Conservation (phyloP, 2,113 vertebrate species). For the Tetrao urogallus region DNA sequence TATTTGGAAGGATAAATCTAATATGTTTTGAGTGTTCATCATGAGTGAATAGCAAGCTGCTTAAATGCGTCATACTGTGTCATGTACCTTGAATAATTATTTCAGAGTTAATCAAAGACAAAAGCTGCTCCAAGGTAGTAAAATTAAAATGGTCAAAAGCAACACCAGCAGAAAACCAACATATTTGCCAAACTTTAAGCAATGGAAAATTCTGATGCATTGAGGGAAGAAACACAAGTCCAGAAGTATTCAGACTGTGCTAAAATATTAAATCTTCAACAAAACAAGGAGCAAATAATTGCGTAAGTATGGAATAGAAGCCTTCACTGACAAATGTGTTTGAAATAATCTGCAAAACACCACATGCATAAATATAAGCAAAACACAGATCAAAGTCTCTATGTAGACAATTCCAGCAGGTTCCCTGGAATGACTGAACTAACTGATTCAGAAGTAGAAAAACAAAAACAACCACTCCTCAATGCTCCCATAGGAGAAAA, state of each 20-base stretch:
- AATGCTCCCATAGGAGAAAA: background rate
- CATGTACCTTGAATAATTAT: background rate
- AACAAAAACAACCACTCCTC: background rate
- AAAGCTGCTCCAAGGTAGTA: background rate
- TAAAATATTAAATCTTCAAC: background rate
- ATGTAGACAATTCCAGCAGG: background rate
- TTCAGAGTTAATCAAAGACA: background rate
- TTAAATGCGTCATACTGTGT: background rate
- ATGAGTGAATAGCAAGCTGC: background rate
- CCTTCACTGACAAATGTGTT: background rate
- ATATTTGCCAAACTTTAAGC: background rate
- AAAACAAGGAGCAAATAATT: background rate
- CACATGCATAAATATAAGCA: background rate
- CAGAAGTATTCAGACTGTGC: background rate
- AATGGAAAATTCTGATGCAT: background rate
- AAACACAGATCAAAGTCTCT: background rate
- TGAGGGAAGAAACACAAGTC: background rate
- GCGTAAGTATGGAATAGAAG: background rate
- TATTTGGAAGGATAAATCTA: background rate
- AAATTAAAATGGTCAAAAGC: background rate
- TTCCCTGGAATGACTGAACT: background rate
- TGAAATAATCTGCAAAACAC: background rate
- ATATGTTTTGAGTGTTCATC: background rate
- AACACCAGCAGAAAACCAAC: background rate
- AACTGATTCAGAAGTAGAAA: background rate